phyloP scores from a whole-genome alignment of 2,113 vertebrate species.

The Seriola rivoliana region DNA sequence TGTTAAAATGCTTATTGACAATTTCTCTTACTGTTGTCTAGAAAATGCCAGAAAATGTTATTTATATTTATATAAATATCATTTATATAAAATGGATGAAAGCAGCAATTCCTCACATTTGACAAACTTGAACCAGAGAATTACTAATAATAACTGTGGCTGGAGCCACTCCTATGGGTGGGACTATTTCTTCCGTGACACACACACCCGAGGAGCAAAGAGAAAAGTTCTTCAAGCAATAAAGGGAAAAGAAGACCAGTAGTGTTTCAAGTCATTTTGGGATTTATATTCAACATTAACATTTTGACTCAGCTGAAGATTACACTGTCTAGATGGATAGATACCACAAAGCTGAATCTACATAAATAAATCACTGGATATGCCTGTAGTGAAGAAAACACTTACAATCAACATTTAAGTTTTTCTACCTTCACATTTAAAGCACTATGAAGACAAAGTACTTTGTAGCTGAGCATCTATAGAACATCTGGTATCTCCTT shows the following conservation, averaged over 20 bases:
- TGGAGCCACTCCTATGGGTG: background rate
- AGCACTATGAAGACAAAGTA: slow-evolving; percentile 4
- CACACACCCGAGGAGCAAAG: background rate
- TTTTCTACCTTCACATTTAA: slow-evolving; percentile 9
- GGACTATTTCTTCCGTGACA: background rate
- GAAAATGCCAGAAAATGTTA: no score
- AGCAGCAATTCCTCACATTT: no score
- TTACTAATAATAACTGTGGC: no score
- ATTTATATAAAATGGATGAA: no score
- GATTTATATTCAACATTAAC: background rate
- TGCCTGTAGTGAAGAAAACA: background rate
- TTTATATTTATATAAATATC: no score
- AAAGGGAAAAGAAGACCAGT: background rate
- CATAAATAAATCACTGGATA: background rate
- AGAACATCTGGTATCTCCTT: background rate
- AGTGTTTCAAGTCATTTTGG: background rate
- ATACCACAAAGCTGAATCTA: background rate
- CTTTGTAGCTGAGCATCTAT: background rate
- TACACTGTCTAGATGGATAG: background rate
- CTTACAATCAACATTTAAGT: background rate
- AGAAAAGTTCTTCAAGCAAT: background rate
- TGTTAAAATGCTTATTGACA: background rate
- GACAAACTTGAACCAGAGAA: no score
- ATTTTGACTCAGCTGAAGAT: background rate
- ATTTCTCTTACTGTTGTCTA: background rate